Percentiles rank a stretch among this genome's conserved stretches.
phyloP scores from a whole-genome alignment of 2,888 invertebrate species.

The Andrena marginata region DNA sequence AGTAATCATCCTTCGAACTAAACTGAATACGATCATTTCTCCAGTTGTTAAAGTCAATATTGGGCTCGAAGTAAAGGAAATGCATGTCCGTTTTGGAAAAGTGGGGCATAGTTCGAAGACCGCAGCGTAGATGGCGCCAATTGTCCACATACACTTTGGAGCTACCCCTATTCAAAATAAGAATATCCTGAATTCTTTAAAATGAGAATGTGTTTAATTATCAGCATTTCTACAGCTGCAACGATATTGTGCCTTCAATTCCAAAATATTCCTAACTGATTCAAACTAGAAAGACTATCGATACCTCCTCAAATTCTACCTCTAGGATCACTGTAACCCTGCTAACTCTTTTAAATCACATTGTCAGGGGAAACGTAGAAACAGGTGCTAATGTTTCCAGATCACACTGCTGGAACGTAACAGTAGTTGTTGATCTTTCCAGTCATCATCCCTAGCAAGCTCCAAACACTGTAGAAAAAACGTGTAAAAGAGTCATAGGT shows the following conservation, averaged over 20 bases:
- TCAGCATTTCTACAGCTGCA: too few relatives aligned
- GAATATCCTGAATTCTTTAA: background rate
- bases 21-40: conserved; percentile 27
- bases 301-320: conserved; percentile 16
- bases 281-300: background rate
- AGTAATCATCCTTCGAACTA: conserved; percentile 47
- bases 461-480: too few relatives aligned
- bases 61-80: background rate
- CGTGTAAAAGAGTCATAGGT: too few relatives aligned
- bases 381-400: conserved; percentile 39
- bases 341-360: background rate
- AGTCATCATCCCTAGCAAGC: too few relatives aligned
- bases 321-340: background rate
- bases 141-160: conserved; percentile 18
- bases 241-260: background rate
- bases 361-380: background rate
- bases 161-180: conserved; percentile 5
- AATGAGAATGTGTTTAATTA: too few relatives aligned
- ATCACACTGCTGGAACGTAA: conserved; percentile 8
- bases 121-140: conserved; percentile 62
- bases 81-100: conserved; percentile 15
- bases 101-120: conserved; percentile 24
- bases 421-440: conserved; percentile 13
- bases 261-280: conserved; percentile 19
- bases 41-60: background rate